These are phyloP conservation scores for Eretmocerus hayati DNA, from an alignment of 2,888 invertebrate genomes.

Conservation along the genomic window DNA sequence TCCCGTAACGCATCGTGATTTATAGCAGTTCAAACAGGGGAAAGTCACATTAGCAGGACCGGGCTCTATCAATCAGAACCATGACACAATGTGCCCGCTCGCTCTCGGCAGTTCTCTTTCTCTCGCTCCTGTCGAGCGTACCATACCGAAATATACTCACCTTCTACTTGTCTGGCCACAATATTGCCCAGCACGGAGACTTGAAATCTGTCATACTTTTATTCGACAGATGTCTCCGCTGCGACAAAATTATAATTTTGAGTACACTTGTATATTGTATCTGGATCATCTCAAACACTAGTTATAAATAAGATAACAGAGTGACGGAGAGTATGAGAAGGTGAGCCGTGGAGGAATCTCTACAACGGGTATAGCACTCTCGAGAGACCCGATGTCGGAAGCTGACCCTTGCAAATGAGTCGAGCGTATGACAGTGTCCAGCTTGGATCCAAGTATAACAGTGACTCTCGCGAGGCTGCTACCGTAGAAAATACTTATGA, in stretches of 20 bases:
- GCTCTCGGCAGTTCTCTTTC: not conserved
- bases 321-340: conserved; percentile 15
- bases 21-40: conserved; percentile 21
- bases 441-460: too few relatives aligned
- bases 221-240: too few relatives aligned
- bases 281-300: too few relatives aligned
- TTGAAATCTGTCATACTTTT: too few relatives aligned
- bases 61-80: conserved; percentile 19
- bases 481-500: conserved; percentile 36
- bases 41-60: conserved; percentile 17
- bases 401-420: not conserved
- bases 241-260: too few relatives aligned
- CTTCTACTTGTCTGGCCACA: too few relatives aligned
- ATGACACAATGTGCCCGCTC: not conserved
- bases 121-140: too few relatives aligned
- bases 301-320: too few relatives aligned
- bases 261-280: too few relatives aligned
- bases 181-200: too few relatives aligned
- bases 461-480: not conserved
- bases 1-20: conserved; percentile 17
- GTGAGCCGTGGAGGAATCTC: conserved; percentile 7
- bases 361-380: conserved; percentile 1
- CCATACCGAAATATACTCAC: too few relatives aligned
- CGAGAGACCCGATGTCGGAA: not conserved
- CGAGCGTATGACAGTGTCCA: not conserved